phyloP scores from a whole-genome alignment of 1,140 invertebrate species.

The Homalodisca vitripennis region DNA sequence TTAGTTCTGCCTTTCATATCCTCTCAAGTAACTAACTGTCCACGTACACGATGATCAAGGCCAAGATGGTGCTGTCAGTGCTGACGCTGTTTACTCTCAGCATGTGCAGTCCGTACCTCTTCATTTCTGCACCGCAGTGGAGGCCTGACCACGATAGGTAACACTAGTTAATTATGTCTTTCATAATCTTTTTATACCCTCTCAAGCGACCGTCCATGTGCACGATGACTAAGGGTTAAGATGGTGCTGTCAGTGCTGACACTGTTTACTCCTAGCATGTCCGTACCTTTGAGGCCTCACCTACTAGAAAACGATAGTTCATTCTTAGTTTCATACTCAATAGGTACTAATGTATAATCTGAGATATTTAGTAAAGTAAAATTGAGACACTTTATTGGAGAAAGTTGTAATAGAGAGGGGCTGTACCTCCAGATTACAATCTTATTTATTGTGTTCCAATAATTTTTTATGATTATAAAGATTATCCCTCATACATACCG shows the following conservation, averaged over 20 bases:
- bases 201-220: conserved; percentile 72
- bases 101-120: conserved; percentile 61
- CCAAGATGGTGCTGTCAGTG: conserved; percentile 59
- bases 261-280: conserved; percentile 52
- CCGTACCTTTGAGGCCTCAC: conserved; percentile 61
- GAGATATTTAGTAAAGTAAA: too few relatives aligned
- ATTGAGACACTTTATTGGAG: too few relatives aligned
- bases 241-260: conserved; percentile 57
- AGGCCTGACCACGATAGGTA: conserved; percentile 32
- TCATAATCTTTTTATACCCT: conserved; percentile 57
- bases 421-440: too few relatives aligned
- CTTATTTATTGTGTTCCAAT: too few relatives aligned
- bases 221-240: conserved; percentile 71
- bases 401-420: too few relatives aligned
- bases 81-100: conserved; percentile 56
- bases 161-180: background rate
- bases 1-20: too few relatives aligned
- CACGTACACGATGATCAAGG: conserved; percentile 75
- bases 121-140: conserved; percentile 52
- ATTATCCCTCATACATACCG: too few relatives aligned
- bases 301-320: too few relatives aligned
- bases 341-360: too few relatives aligned
- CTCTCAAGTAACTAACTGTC: conserved; percentile 68
- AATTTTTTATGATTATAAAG: too few relatives aligned
- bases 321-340: too few relatives aligned